Conservation (phyloP, 2,113 vertebrate genomes). For the Ailuropoda melanoleuca region DNA sequence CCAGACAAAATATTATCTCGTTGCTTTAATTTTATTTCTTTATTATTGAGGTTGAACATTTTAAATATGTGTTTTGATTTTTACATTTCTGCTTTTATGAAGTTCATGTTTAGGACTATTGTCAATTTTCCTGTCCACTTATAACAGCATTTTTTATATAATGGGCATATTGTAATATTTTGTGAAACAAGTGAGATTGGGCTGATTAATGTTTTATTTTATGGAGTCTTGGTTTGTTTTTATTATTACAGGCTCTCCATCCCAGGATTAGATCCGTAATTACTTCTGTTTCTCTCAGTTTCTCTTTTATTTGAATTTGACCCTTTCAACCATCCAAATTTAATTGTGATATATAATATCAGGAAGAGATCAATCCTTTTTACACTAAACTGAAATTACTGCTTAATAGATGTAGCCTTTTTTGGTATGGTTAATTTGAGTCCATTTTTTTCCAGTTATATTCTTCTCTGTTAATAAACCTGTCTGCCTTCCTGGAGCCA, state of each 20-base stretch:
- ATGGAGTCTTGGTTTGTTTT: background rate
- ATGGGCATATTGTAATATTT: background rate
- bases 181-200: background rate
- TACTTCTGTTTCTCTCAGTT: background rate
- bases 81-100: slow-evolving; percentile 11
- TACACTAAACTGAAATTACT: background rate
- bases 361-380: background rate
- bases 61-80: background rate
- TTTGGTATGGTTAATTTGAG: background rate
- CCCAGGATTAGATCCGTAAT: background rate
- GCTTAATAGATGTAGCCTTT: background rate
- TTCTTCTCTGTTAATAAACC: background rate
- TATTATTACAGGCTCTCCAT: background rate
- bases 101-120: background rate
- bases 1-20: background rate
- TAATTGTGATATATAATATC: background rate
- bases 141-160: background rate
- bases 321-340: background rate
- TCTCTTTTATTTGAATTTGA: background rate
- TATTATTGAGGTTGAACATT: background rate
- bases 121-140: background rate
- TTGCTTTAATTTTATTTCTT: background rate
- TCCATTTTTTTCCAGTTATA: background rate
- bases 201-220: background rate
- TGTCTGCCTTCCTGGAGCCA: background rate